phyloP scores from a whole-genome alignment of 2,888 invertebrate species.

The Trachelus iudaicus region DNA sequence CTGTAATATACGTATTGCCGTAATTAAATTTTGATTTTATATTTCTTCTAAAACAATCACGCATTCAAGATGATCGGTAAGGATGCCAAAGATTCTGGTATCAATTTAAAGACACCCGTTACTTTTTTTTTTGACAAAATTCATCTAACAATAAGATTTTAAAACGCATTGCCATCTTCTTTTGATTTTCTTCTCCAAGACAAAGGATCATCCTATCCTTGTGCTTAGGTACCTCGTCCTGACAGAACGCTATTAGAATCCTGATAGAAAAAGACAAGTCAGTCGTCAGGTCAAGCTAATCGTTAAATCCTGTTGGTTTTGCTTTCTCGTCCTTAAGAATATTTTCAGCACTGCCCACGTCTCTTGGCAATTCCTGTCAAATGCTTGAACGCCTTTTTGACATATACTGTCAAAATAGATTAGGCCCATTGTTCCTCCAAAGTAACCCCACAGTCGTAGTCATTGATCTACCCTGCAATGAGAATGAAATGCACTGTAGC shows the following conservation, averaged over 20 bases:
- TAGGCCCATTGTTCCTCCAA: not conserved
- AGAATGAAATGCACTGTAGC: not conserved
- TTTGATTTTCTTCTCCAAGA: not conserved
- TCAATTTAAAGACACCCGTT: not conserved
- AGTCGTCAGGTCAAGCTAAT: constrained; percentile 29
- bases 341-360: not conserved
- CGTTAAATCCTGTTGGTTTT: constrained; percentile 51
- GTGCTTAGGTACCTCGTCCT: not conserved
- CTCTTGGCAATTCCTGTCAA: constrained; percentile 1
- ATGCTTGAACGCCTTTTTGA: constrained; percentile 18
- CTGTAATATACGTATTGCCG: not conserved
- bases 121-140: not conserved
- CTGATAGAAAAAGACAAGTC: not conserved
- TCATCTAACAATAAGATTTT: not conserved
- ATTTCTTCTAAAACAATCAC: not conserved
- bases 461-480: not conserved
- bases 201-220: not conserved
- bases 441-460: not conserved
- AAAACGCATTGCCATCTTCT: not conserved
- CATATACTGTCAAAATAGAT: constrained; percentile 43
- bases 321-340: constrained; percentile 13
- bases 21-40: not conserved
- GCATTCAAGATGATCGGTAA: not conserved
- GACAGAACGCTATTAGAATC: not conserved
- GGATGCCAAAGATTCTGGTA: not conserved